Base-by-base conservation (phyloP, 2,113 vertebrate species). In the Carettochelys insculpta region DNA sequence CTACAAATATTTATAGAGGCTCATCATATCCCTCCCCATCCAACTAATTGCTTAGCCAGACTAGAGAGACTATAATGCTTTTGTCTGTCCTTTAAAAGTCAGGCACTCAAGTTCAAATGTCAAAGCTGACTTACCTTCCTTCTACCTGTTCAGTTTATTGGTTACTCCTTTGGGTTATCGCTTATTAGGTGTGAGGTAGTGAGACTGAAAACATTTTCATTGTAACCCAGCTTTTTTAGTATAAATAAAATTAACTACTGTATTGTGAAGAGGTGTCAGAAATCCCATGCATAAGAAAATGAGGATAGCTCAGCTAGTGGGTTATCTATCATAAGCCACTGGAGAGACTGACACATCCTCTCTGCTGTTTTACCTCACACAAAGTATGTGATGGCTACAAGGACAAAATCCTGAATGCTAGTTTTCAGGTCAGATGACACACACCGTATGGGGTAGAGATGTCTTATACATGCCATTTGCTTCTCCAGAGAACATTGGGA, bases 361-460 rank as follows among this genome's bases (percentile, higher is more conserved):
- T 58, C 11, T 50, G 6, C 11, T 12, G 24, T 3, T 45, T 6
- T 16, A 3, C 1, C 0, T 2, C 53, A 8, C 17, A 8, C 58
- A 34, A 14, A 9, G 1, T 51, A 3, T 3, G 48, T 11, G 22
- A 2, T 54, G 11, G 11, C 48, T 78, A 6, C 11, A 5, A 54
- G 34, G 6, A 25, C 25, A 22, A 31, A n/a, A 75, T n/a, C 6
- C 31, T 92, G 22, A 76, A 0, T 31, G 16, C 22, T 3, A 19
- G 9, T 2, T 43, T 17, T 78, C 80, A 61, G 41, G 2, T 38
- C n/a, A 38, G 19, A 38, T 38, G 19, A 68, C 19, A 20, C 22
- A 38, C 17, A 22, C 61, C 5, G 34, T 38, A 9, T 65, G 34
- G 34, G 61, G 38, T 65, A 65, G 17, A 38, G 61, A 29, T 3